phyloP scores from a whole-genome alignment of 2,888 invertebrate genomes.

The Lysandra coridon region DNA sequence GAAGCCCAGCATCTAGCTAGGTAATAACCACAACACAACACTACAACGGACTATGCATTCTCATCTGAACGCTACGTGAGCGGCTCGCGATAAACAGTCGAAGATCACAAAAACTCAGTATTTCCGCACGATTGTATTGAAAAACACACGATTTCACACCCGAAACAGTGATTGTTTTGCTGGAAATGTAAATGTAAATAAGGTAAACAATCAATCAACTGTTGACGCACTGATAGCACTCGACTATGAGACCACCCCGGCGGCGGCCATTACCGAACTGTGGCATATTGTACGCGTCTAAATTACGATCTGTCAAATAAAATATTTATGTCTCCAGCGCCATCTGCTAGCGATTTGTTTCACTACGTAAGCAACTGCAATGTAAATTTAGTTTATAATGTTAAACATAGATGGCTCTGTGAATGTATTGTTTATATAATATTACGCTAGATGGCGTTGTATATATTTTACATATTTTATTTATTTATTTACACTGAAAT shows the following conservation, averaged over 20 bases:
- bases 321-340: slow-evolving; percentile 38
- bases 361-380: neutral
- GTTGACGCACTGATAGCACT: slow-evolving; percentile 49
- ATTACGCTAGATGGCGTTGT: slow-evolving; percentile 22
- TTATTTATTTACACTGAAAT: neutral
- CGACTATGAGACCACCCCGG: slow-evolving; percentile 60
- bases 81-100: slow-evolving; percentile 55
- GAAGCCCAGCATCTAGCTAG: slow-evolving; percentile 68
- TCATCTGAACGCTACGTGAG: slow-evolving; percentile 66
- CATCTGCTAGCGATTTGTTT: slow-evolving; percentile 43
- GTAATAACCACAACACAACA: slow-evolving; percentile 67
- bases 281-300: slow-evolving; percentile 51
- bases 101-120: slow-evolving; percentile 52
- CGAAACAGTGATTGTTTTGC: slow-evolving; percentile 55
- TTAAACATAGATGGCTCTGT: neutral
- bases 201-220: slow-evolving; percentile 74
- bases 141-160: slow-evolving; percentile 54
- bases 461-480: too few relatives aligned
- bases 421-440: neutral
- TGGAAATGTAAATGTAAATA: slow-evolving; percentile 65
- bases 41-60: slow-evolving; percentile 67
- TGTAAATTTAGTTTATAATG: neutral
- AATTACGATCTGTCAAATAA: slow-evolving; percentile 51
- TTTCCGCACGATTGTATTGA: slow-evolving; percentile 44
- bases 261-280: slow-evolving; percentile 79